Evolutionary conservation across 2,888 invertebrate genomes (phyloP), one percentile per base, ranked within the genome.

Genomic region (Amphimallon solstitiale): DNA sequence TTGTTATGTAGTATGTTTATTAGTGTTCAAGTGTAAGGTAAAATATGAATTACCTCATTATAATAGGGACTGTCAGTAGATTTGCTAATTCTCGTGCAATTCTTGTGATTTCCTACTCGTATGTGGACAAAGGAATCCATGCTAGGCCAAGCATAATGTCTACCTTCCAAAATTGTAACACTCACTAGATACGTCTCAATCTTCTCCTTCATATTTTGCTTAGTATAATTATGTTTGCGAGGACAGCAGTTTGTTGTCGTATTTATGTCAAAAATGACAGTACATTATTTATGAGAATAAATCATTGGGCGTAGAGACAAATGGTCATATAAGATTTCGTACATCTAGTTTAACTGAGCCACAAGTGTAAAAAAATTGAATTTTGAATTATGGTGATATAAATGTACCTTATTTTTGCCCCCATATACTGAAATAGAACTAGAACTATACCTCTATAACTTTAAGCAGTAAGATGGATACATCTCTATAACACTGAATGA

Each of bases 151-250:
- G 83, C 81, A 52, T 88, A 83, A 75, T 88, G 83, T 60, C 85
- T 85, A 0, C 89, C 91, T 81, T 92, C 91, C 51, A 91, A 81
- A 34, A 92, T 81, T 6, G 88, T 88, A 1, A 91, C 83, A 68
- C 88, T 87, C 67, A 92, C 82, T 78, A 92, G 79, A 77, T 85
- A 87, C 15, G 82, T 81, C 71, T 85, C 83, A 2, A 71, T 65
- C 66, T 77, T 76, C 43, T 43, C 46, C 10, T 17, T 64, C 64
- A 64, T 56, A 2, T 7, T 12, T 10, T 0, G 23, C 29, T 17
- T 2, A 12, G 29, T 12, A 43, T 15, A 14, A 15, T 14, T 17
- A 14, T 43, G 17, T 43, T 14, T 3, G 7, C 17, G 1, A 37
- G 12, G 12, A 37, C 2, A n/a, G n/a, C n/a, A n/a, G n/a, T 5